Evolutionary conservation across 1,140 invertebrate genomes (phyloP).

Genomic region (Batillaria attramentaria): DNA sequence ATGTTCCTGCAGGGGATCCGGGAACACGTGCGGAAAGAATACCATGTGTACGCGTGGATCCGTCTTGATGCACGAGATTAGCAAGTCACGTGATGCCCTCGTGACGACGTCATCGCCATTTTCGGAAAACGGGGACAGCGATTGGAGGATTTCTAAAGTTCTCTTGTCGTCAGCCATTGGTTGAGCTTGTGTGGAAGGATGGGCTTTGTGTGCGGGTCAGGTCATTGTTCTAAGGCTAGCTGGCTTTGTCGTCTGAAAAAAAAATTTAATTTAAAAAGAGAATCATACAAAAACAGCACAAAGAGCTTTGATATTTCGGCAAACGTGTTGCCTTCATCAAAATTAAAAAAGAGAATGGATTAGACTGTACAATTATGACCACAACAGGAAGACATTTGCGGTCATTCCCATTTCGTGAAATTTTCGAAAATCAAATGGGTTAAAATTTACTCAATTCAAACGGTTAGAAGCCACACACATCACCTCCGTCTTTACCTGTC

Average conservation of each 20-base stretch:
- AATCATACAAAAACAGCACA: neutral
- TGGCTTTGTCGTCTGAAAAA: neutral
- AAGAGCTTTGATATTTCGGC: too few species aligned
- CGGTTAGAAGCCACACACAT: too few species aligned
- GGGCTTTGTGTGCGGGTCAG: neutral
- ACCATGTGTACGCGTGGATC: conserved; percentile 51
- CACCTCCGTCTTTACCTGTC: neutral
- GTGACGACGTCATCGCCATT: conserved; percentile 51
- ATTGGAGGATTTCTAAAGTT: conserved; percentile 49
- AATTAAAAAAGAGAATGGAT: too few species aligned
- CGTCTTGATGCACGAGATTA: conserved; percentile 52
- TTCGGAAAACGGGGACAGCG: conserved; percentile 48
- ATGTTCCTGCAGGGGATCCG: conserved; percentile 38
- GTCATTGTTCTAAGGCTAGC: neutral
- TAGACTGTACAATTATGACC: too few species aligned
- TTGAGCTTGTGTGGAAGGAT: neutral
- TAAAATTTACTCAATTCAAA: too few species aligned
- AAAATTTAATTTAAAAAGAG: neutral
- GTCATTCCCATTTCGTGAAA: too few species aligned
- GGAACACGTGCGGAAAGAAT: conserved; percentile 50
- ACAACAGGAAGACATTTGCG: too few species aligned
- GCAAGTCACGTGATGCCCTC: conserved; percentile 47
- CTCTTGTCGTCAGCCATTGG: conserved; percentile 47
- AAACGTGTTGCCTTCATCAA: too few species aligned
- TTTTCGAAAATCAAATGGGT: too few species aligned